These are phyloP conservation scores for Peromyscus californicus DNA, from an alignment of 2,113 vertebrate genomes.

Conservation along the genomic window DNA sequence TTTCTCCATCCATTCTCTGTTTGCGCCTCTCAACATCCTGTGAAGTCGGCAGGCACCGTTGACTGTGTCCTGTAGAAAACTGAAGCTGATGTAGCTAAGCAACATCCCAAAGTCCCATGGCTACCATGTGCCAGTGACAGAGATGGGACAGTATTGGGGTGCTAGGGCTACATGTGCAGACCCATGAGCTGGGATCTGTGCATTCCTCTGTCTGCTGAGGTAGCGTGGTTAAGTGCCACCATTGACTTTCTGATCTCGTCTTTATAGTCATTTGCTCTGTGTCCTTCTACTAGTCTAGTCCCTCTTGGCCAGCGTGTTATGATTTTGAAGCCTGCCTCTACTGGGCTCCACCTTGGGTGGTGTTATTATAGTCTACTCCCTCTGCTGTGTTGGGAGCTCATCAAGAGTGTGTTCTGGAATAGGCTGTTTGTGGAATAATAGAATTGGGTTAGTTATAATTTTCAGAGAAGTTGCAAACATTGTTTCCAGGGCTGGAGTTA, in stretches of 20 bases:
- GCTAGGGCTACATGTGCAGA: not conserved
- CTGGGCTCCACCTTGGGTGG: not conserved
- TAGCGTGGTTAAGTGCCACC: not conserved
- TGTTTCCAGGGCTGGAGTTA: not conserved
- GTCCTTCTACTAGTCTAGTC: not conserved
- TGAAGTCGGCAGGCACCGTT: not conserved
- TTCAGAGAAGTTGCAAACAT: not conserved
- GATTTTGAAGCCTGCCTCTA: not conserved
- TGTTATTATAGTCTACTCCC: not conserved
- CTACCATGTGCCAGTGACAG: not conserved
- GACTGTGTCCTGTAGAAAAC: not conserved
- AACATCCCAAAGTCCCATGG: not conserved
- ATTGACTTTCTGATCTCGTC: not conserved
- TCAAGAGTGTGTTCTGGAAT: not conserved
- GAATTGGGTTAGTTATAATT: not conserved
- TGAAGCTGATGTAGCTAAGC: not conserved
- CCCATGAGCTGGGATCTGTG: not conserved
- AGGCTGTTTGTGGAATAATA: not conserved
- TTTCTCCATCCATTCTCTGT: not conserved
- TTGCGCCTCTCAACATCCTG: not conserved
- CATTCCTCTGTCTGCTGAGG: not conserved
- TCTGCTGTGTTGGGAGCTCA: not conserved
- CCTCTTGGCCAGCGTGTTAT: not conserved
- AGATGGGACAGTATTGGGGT: not conserved
- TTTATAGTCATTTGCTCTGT: not conserved